Percentiles rank a stretch among this genome's conserved stretches.
phyloP scores from a whole-genome alignment of 2,113 vertebrate genomes.

The Motacilla alba region DNA sequence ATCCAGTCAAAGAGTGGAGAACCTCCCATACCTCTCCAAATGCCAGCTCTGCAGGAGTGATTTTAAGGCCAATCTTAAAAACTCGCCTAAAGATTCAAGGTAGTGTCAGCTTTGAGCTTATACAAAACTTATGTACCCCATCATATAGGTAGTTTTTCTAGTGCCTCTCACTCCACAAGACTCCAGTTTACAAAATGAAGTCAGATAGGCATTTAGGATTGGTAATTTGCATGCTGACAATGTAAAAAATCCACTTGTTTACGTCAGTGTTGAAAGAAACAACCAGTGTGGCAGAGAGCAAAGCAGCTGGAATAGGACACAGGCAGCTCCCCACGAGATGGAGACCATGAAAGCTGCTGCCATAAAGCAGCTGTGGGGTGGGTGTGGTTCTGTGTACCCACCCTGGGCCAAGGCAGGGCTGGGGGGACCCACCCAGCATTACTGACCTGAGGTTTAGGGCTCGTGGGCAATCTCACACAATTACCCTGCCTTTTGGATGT shows the following conservation, averaged over 20 bases:
- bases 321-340: not conserved
- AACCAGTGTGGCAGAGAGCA: rapidly evolving
- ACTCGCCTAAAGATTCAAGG: not conserved
- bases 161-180: not conserved
- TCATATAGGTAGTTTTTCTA: rapidly evolving
- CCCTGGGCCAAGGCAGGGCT: not conserved
- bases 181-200: not conserved
- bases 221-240: not conserved
- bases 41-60: not conserved
- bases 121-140: rapidly evolving
- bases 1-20: not conserved
- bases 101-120: not conserved
- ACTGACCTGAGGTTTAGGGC: not conserved
- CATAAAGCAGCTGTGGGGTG: not conserved
- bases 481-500: not conserved
- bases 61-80: not conserved
- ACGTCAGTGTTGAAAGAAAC: not conserved
- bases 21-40: not conserved
- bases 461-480: rapidly evolving
- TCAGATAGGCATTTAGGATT: rapidly evolving
- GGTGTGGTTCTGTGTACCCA: rapidly evolving
- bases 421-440: rapidly evolving
- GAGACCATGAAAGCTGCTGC: not conserved
- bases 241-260: not conserved
- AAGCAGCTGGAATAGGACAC: rapidly evolving